phyloP scores from a whole-genome alignment of 2,797 vertebrate species.

The Heliangelus exortis region DNA sequence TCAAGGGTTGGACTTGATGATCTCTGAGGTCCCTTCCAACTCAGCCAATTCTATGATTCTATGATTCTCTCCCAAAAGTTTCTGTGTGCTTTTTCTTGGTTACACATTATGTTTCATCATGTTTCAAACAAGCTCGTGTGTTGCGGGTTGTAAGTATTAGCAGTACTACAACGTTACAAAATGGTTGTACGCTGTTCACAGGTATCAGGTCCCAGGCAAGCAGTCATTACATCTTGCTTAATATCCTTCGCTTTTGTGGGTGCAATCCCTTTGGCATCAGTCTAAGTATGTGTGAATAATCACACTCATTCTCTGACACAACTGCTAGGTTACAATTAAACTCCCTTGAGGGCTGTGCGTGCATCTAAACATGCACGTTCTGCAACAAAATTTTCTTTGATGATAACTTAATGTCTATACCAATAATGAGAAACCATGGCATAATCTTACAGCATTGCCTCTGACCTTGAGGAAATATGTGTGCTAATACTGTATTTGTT shows the following conservation, averaged over 20 bases:
- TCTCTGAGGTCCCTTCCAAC: too few species aligned
- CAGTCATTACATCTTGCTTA: background rate
- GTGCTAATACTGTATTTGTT: background rate
- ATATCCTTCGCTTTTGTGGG: rapidly evolving
- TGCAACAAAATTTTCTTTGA: background rate
- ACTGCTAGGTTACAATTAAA: background rate
- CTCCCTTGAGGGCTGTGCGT: background rate
- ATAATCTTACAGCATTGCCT: background rate
- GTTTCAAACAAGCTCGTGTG: background rate
- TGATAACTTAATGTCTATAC: background rate
- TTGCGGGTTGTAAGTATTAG: background rate
- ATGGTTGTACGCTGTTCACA: background rate
- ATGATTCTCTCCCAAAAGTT: background rate
- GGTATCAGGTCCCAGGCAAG: background rate
- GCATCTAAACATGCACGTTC: background rate
- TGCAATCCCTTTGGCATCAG: background rate
- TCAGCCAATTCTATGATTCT: too few species aligned
- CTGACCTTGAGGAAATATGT: background rate
- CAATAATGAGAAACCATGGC: background rate
- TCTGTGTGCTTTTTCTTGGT: background rate
- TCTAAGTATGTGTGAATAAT: background rate
- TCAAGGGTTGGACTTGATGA: too few species aligned
- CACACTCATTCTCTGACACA: background rate
- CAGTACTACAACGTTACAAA: background rate
- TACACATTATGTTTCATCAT: background rate